A percentile compares a stretch with the other conserved stretches of the same genome.
Evolutionary conservation across 2,797 vertebrate genomes (phyloP).

Genomic region (Hypotaenidia okinawae): DNA sequence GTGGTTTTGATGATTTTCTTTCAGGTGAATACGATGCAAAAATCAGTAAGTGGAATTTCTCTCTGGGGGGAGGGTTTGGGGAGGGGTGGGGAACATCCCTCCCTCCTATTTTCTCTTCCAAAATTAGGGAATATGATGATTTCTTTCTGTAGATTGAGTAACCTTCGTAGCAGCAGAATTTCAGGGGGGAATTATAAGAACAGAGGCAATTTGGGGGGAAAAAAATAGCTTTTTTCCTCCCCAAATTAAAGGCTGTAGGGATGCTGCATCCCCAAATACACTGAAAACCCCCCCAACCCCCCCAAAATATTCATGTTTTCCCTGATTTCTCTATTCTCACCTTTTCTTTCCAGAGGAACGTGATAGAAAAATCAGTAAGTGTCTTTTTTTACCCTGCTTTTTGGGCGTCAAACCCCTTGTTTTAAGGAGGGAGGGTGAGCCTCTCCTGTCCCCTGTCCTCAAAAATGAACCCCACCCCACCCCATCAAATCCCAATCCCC

Average conservation of each 20-base stretch:
- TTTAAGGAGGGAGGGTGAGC: neutral
- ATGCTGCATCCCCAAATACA: neutral
- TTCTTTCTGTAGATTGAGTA: neutral
- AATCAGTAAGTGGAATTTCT: neutral
- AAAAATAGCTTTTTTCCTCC: neutral
- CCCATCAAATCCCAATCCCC: too few relatives aligned
- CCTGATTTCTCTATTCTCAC: neutral
- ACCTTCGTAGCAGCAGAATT: fast-evolving
- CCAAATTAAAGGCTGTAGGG: neutral
- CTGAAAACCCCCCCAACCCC: neutral
- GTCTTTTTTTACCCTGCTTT: neutral
- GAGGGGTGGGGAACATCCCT: fast-evolving
- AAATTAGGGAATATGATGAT: neutral
- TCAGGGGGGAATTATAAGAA: neutral
- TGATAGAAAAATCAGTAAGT: neutral
- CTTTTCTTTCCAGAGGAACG: neutral
- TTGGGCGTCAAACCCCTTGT: neutral
- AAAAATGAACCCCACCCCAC: neutral
- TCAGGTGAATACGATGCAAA: neutral
- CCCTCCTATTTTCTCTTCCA: neutral
- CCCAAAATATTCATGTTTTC: neutral
- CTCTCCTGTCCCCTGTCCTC: neutral
- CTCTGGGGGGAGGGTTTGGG: fast-evolving
- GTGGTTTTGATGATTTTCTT: neutral
- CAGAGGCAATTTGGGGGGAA: too few relatives aligned